Evolutionary conservation across 1,140 invertebrate genomes (phyloP).

Genomic region (Drosophila sucinea): DNA sequence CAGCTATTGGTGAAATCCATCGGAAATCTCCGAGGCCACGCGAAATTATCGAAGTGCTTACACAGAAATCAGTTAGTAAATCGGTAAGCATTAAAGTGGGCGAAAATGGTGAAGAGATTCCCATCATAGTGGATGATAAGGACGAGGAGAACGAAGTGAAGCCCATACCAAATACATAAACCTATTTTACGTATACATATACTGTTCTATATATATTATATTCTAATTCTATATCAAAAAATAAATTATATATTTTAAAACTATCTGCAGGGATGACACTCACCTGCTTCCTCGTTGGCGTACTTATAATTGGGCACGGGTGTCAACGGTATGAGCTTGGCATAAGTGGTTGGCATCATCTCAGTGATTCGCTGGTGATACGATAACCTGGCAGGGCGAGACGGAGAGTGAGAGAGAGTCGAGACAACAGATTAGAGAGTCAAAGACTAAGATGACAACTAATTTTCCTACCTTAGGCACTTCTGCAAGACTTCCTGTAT

Average conservation of each 20-base stretch:
- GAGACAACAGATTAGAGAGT: neutral
- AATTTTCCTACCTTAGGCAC: constrained; percentile 89
- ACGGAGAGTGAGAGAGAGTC: constrained; percentile 57
- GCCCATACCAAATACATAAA: constrained; percentile 34
- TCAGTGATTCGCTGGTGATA: constrained; percentile 97
- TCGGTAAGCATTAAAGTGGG: constrained; percentile 80
- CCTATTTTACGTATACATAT: neutral
- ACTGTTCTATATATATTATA: constrained; percentile 16
- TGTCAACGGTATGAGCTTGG: constrained; percentile 91
- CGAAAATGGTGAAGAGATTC: constrained; percentile 76
- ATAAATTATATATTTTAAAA: constrained; percentile 3
- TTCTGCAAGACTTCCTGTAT: constrained; percentile 96
- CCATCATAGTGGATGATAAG: constrained; percentile 55
- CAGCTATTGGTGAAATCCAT: neutral
- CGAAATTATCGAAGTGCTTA: constrained; percentile 70
- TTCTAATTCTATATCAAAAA: constrained; percentile 12
- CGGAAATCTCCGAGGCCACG: constrained; percentile 16
- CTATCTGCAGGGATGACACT: constrained; percentile 70
- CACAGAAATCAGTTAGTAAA: constrained; percentile 78
- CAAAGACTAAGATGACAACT: neutral
- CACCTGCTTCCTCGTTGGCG: constrained; percentile 90
- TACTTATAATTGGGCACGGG: constrained; percentile 93
- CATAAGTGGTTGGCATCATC: constrained; percentile 94
- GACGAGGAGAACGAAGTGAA: constrained; percentile 76
- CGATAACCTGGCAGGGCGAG: constrained; percentile 88